Conservation (phyloP, 23 tunicate genomes). For the Halocynthia roretzi region DNA sequence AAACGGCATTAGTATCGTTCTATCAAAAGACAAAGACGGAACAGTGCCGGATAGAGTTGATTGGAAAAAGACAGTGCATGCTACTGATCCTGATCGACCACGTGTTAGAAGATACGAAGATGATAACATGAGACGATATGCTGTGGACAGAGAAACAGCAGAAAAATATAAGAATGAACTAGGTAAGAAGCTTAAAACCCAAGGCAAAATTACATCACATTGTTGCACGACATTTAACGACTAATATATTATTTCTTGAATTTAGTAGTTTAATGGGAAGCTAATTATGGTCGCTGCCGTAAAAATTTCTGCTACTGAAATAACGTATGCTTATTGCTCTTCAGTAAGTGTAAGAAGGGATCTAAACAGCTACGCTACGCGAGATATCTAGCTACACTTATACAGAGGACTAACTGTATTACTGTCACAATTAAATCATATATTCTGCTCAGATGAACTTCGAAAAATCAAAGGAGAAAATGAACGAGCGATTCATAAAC, state of each 20-base stretch:
- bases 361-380: no score
- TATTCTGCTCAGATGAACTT: slow-evolving; percentile 40
- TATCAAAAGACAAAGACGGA: slow-evolving; percentile 9
- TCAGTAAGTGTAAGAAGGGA: no score
- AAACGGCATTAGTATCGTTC: slow-evolving; percentile 73
- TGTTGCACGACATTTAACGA: no score
- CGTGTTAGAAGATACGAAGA: slow-evolving; percentile 66
- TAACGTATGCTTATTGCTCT: no score
- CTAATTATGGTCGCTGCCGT: no score
- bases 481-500: slow-evolving; percentile 15
- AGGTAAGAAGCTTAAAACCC: slow-evolving; percentile 19
- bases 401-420: no score
- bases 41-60: background rate
- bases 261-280: no score
- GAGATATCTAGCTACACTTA: no score
- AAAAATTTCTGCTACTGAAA: no score
- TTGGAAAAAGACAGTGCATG: slow-evolving; percentile 7
- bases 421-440: background rate
- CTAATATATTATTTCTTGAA: no score
- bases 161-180: slow-evolving; percentile 57
- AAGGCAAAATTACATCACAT: no score
- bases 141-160: slow-evolving; percentile 62
- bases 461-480: slow-evolving; percentile 50
- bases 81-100: slow-evolving; percentile 6
- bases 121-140: slow-evolving; percentile 88